A percentile compares a stretch with the other conserved stretches of the same genome.
Evolutionary conservation across 1,140 invertebrate genomes (phyloP).

Genomic region (Aphidius ervi): DNA sequence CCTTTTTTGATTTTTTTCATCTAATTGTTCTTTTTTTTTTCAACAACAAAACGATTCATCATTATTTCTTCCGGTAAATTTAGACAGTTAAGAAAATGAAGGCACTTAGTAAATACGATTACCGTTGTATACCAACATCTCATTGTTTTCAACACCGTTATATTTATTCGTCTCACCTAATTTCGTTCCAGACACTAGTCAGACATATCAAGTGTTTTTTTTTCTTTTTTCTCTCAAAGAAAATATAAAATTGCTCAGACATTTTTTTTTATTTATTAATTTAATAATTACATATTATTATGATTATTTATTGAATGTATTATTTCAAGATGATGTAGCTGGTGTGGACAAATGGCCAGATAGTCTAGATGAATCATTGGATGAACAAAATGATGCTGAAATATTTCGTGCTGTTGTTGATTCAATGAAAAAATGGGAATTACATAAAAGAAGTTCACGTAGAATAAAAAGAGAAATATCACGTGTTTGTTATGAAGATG

Average conservation of each 20-base stretch:
- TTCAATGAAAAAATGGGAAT: slow-evolving; percentile 56
- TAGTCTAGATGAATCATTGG: slow-evolving; percentile 48
- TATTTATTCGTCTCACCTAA: no score
- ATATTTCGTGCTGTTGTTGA: slow-evolving; percentile 57
- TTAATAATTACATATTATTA: not conserved
- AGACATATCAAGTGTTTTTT: not conserved
- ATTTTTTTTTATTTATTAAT: not conserved
- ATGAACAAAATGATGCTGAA: slow-evolving; percentile 56
- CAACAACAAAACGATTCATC: no score
- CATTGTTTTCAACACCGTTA: no score
- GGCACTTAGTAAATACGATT: no score
- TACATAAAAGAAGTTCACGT: slow-evolving; percentile 36
- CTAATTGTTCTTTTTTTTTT: no score
- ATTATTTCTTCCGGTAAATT: no score
- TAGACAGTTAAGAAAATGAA: no score
- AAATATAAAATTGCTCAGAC: not conserved
- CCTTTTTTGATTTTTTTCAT: no score
- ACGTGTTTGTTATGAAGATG: slow-evolving; percentile 81
- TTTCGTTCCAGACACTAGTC: no score
- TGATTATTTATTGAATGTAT: not conserved
- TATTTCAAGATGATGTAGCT: slow-evolving; percentile 34
- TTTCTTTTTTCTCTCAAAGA: not conserved
- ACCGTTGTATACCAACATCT: no score
- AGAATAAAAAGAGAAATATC: slow-evolving; percentile 62
- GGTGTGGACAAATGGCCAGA: slow-evolving; percentile 40